These are phyloP conservation scores for Paedocypris sp. DNA, from an alignment of 2,113 vertebrate species.

Conservation along the genomic window DNA sequence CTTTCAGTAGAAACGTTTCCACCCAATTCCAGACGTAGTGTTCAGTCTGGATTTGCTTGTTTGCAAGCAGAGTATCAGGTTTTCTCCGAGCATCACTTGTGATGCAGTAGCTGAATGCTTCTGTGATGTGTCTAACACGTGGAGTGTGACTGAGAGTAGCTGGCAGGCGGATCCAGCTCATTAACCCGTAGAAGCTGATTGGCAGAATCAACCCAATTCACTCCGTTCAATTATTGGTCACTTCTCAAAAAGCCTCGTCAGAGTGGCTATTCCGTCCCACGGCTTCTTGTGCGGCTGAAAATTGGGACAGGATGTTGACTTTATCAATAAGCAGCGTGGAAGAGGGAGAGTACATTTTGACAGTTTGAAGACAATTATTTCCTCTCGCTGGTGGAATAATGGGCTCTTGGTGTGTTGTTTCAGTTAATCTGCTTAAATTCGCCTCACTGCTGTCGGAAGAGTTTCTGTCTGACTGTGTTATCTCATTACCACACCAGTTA, in stretches of 20 bases:
- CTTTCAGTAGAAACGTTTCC: no score
- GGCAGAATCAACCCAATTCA: not conserved
- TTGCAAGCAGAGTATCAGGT: not conserved
- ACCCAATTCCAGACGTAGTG: no score
- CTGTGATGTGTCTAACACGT: not conserved
- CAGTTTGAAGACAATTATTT: slow-evolving; percentile 31
- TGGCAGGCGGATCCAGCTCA: not conserved
- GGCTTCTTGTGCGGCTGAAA: not conserved
- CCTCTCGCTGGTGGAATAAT: slow-evolving; percentile 13
- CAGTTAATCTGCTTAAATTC: slow-evolving; percentile 1
- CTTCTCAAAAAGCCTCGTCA: not conserved
- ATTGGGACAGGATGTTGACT: not conserved
- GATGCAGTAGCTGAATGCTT: not conserved
- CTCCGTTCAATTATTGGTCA: slow-evolving; percentile 6
- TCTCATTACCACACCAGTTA: slow-evolving; percentile 6
- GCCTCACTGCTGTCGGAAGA: not conserved
- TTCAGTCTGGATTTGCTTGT: no score
- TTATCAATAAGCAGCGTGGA: not conserved
- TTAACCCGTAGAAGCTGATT: not conserved
- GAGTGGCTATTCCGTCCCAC: no score
- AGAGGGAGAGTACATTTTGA: not conserved
- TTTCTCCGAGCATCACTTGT: not conserved
- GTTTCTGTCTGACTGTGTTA: not conserved
- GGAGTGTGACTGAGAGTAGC: not conserved
- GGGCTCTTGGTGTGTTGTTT: not conserved